Evolutionary conservation across 2,888 invertebrate species (phyloP).

Genomic region (Capitulum mitella): DNA sequence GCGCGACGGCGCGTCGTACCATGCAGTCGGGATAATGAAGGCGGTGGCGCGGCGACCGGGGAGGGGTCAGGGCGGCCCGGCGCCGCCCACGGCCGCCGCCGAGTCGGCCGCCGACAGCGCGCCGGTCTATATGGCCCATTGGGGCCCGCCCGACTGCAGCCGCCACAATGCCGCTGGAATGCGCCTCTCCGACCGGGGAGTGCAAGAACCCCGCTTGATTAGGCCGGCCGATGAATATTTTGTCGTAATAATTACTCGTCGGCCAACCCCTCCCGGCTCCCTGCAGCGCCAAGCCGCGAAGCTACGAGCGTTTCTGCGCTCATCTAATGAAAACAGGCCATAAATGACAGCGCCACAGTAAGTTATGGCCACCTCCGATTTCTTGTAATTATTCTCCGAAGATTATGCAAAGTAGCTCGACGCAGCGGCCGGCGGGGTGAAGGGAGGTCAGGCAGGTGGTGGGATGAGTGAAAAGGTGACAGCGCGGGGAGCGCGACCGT

Average conservation of each 20-base stretch:
- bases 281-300: neutral
- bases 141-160: too few relatives aligned
- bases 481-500: neutral
- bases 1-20: too few relatives aligned
- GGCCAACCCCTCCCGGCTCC: neutral
- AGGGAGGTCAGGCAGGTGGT: neutral
- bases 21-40: too few relatives aligned
- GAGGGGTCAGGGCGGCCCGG: too few relatives aligned
- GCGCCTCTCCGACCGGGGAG: neutral
- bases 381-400: conserved; percentile 23
- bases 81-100: too few relatives aligned
- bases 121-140: too few relatives aligned
- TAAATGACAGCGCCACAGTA: conserved; percentile 13
- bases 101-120: too few relatives aligned
- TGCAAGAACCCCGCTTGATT: conserved; percentile 24
- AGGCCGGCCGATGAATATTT: conserved; percentile 8
- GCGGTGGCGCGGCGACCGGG: too few relatives aligned
- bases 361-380: conserved; percentile 21
- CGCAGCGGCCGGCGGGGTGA: neutral
- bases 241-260: conserved; percentile 13
- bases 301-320: neutral
- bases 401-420: conserved; percentile 7
- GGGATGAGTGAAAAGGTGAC: conserved; percentile 10
- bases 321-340: conserved; percentile 23
- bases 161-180: conserved; percentile 5